Evolutionary conservation across 2,797 vertebrate species (phyloP).

Genomic region (Diplodus sargus): DNA sequence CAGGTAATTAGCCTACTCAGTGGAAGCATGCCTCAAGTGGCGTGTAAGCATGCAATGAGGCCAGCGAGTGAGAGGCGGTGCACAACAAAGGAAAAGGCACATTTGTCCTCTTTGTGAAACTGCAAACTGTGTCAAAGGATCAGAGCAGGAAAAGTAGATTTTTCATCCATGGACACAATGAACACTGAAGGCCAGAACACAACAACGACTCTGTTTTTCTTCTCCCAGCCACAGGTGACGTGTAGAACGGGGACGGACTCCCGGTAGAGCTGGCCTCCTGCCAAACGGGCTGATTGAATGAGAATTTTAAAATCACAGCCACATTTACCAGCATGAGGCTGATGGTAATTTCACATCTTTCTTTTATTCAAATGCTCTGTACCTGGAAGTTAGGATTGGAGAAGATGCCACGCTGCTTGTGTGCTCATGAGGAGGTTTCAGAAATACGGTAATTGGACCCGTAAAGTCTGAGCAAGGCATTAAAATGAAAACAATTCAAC

Average conservation of each 20-base stretch:
- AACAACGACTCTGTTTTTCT: not conserved
- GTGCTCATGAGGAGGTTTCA: slow-evolving; percentile 19
- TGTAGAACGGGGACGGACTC: slow-evolving; percentile 6
- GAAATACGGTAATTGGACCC: slow-evolving; percentile 30
- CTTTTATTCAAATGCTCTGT: slow-evolving; percentile 20
- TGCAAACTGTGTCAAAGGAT: slow-evolving; percentile 26
- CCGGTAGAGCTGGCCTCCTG: slow-evolving; percentile 32
- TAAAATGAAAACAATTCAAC: slow-evolving; percentile 39
- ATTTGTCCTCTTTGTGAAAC: slow-evolving; percentile 40
- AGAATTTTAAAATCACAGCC: slow-evolving; percentile 11
- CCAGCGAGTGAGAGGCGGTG: slow-evolving; percentile 32
- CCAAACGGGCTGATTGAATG: not conserved
- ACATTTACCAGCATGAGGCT: slow-evolving; percentile 27
- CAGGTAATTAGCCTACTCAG: slow-evolving; percentile 77
- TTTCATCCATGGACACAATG: slow-evolving; percentile 10
- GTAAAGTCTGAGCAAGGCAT: slow-evolving; percentile 23
- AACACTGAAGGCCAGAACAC: not conserved
- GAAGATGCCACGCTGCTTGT: slow-evolving; percentile 3
- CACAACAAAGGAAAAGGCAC: slow-evolving; percentile 43
- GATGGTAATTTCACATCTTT: slow-evolving; percentile 21
- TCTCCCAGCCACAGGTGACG: slow-evolving; percentile 12
- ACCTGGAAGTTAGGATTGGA: slow-evolving; percentile 29
- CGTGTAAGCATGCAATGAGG: slow-evolving; percentile 50
- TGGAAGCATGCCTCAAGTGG: slow-evolving; percentile 66
- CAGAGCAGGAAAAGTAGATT: slow-evolving; percentile 18